Evolutionary conservation across 2,797 vertebrate species (phyloP).

Genomic region (Sciurus vulgaris): DNA sequence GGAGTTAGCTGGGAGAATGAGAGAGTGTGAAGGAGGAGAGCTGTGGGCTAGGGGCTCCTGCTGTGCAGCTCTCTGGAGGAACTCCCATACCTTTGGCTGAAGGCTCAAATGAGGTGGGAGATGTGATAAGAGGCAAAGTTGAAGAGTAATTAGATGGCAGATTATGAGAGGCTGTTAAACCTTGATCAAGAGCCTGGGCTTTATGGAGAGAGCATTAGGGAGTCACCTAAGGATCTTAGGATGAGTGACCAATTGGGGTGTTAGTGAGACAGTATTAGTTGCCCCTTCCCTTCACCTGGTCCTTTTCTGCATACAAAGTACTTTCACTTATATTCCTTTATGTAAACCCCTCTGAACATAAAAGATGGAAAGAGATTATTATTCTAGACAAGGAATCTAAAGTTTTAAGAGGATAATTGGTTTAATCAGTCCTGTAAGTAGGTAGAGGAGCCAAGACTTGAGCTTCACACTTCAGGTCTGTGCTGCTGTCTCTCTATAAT

Average conservation of each 20-base stretch:
- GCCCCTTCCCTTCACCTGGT: background rate
- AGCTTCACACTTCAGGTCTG: background rate
- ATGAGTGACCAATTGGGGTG: background rate
- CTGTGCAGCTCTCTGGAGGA: background rate
- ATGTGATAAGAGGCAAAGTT: background rate
- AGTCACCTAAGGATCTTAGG: background rate
- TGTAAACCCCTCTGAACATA: background rate
- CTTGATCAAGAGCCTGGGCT: background rate
- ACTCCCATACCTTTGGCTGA: background rate
- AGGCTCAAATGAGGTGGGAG: background rate
- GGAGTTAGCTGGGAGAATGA: background rate
- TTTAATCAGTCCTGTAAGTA: background rate
- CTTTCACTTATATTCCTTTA: background rate
- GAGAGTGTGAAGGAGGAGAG: background rate
- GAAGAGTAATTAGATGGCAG: background rate
- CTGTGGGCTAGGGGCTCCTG: background rate
- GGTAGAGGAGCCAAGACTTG: background rate
- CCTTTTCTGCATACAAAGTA: background rate
- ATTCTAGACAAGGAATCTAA: background rate
- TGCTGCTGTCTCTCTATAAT: background rate
- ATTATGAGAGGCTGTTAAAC: background rate
- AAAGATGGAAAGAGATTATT: background rate
- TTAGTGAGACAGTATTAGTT: background rate
- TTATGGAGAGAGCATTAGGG: background rate
- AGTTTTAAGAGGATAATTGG: background rate